Base-by-base conservation (phyloP, 2,797 vertebrate species). In the Lepus townsendii region DNA sequence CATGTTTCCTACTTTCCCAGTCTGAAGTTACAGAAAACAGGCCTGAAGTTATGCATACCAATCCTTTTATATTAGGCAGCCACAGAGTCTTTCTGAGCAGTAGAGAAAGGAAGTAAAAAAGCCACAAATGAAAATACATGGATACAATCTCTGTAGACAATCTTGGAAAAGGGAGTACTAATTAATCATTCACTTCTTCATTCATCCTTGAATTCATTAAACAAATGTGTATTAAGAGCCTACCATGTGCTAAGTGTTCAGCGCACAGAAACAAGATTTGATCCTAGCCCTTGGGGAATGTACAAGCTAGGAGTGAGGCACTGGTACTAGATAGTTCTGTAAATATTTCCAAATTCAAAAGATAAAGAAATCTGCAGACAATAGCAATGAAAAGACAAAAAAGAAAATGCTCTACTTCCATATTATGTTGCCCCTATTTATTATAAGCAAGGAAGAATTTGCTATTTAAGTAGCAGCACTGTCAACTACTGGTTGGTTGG, bases 401-500 rank as follows among this genome's bases (percentile, higher is more conserved):
- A 24, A 93, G 52, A 88, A 88, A 82, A 5, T 73, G 16, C 6
- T 84, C 13, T n/a, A 24, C 27, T 66, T 92, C 88, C 54, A 77
- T 32, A 85, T 78, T 57, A 84, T 92, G 88, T 50, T 84, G n/a
- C 52, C 57, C 93, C 10, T 69, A 38, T 91, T 93, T 87, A 78
- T 50, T 93, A 69, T 52, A 66, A 71, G 88, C 47, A 78, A 1
- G 1, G 94, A 88, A 90, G 22, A 93, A 87, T 71, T 87, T 92
- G 17, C 42, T 87, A 6, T 69, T 78, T 83, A 87, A 94, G 17
- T 54, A 47, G 20, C 47, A 83, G 19, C 24, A 27, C 2, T 66
- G 42, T 30, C 42, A 80, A 88, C 3, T 22, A 79, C 38, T 88
- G 47, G 12, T 27, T 84, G 9, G 3, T 26, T 60, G 22, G 54